Conservation (phyloP, 2,113 vertebrate genomes). For the Microcebus lehilahytsara region DNA sequence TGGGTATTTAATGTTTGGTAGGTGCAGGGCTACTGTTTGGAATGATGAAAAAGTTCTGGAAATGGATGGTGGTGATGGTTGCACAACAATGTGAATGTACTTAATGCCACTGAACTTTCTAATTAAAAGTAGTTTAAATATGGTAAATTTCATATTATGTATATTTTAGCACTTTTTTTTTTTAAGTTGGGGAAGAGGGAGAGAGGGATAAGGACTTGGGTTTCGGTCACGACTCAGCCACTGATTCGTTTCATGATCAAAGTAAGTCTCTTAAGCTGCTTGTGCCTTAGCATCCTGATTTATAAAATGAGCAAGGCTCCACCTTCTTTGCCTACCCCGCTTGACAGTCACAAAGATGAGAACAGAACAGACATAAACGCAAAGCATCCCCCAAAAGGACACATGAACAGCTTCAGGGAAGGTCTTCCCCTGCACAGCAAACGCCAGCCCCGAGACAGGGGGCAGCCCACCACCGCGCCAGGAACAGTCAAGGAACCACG, state of each 20-base stretch:
- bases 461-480: neutral
- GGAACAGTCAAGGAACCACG: fast-evolving
- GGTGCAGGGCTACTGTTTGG: neutral
- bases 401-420: fast-evolving
- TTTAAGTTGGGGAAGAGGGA: neutral
- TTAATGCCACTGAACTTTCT: neutral
- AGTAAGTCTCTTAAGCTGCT: neutral
- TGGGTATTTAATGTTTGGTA: neutral
- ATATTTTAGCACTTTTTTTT: neutral
- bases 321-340: neutral
- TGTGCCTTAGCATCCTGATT: neutral
- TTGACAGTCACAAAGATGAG: neutral
- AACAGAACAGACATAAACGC: neutral
- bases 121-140: neutral
- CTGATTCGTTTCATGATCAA: neutral
- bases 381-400: neutral
- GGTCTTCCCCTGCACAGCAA: neutral
- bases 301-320: neutral
- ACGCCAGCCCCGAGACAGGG: fast-evolving
- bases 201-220: neutral
- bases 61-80: fast-evolving
- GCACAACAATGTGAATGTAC: neutral
- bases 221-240: neutral
- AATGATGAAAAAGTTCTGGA: neutral
- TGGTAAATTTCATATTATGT: neutral